A percentile compares a stretch with the other conserved stretches of the same genome.
Conservation (phyloP, 2,888 invertebrate genomes). For the Carcina quercana region DNA sequence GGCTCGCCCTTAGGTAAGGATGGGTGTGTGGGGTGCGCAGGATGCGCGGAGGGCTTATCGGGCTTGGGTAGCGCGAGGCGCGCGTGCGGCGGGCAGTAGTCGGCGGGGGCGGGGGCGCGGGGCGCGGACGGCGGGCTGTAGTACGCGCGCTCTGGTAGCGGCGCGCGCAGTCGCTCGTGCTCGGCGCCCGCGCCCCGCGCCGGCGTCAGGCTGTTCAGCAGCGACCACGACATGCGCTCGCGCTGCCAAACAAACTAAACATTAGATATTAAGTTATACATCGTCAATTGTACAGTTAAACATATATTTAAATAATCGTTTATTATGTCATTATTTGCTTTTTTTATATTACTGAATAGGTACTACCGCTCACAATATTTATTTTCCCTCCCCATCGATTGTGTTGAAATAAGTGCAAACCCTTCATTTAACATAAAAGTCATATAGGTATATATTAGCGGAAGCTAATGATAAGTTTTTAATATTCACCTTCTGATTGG, state of each 20-base stretch:
- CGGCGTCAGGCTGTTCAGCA: constrained; percentile 69
- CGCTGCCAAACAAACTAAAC: constrained; percentile 41
- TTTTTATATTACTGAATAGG: no score
- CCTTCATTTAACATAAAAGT: no score
- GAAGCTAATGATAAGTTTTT: no score
- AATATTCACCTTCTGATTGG: constrained; percentile 80
- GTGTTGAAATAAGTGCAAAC: no score
- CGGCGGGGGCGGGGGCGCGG: constrained; percentile 27
- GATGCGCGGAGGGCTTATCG: constrained; percentile 45
- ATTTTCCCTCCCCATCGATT: no score
- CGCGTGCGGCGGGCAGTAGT: constrained; percentile 41
- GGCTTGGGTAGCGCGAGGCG: constrained; percentile 45
- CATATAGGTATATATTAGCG: no score
- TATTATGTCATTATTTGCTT: no score
- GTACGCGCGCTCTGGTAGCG: constrained; percentile 34
- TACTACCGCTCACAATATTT: no score
- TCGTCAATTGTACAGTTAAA: no score
- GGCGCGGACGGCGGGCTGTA: constrained; percentile 35
- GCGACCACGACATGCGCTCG: constrained; percentile 71
- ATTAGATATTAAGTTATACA: no score
- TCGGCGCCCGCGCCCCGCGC: constrained; percentile 37
- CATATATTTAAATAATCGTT: no score
- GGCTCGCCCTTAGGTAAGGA: constrained; percentile 78
- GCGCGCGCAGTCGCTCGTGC: constrained; percentile 33
- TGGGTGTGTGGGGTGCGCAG: constrained; percentile 43